Evolutionary conservation across 2,888 invertebrate species (phyloP).

Genomic region (Eurytoma californica): DNA sequence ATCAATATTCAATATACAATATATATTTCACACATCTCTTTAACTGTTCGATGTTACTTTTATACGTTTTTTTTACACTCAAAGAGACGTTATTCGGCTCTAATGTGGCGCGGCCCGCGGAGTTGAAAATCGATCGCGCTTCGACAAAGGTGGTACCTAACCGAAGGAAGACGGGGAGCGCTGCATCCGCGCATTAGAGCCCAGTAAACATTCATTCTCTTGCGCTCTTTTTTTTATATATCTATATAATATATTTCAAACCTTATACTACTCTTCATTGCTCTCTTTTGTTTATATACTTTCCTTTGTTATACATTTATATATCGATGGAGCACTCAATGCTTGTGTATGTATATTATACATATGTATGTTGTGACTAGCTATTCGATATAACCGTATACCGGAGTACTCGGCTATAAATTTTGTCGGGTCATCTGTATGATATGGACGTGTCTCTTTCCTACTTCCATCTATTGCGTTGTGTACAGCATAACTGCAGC

Average conservation of each 20-base stretch:
- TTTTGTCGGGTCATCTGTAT: too few relatives aligned
- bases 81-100: constrained; percentile 64
- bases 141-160: background rate
- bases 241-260: background rate
- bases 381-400: constrained; percentile 65
- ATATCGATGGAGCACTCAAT: constrained; percentile 73
- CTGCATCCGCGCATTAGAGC: constrained; percentile 65
- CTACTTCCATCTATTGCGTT: constrained; percentile 49
- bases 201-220: constrained; percentile 61
- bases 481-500: constrained; percentile 65
- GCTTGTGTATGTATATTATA: constrained; percentile 74
- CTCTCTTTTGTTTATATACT: background rate
- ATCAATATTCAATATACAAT: background rate
- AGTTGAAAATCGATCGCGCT: background rate
- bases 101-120: constrained; percentile 61
- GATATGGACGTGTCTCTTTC: too few relatives aligned
- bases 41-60: constrained; percentile 35
- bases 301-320: constrained; percentile 60
- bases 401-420: too few relatives aligned
- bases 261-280: constrained; percentile 13
- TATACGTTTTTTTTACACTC: background rate
- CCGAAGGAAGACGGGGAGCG: constrained; percentile 12
- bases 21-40: background rate
- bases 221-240: background rate
- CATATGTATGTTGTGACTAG: constrained; percentile 74